A percentile compares a stretch with the other conserved stretches of the same genome.
Evolutionary conservation across 2,113 vertebrate genomes (phyloP).

Genomic region (Saccopteryx leptura): DNA sequence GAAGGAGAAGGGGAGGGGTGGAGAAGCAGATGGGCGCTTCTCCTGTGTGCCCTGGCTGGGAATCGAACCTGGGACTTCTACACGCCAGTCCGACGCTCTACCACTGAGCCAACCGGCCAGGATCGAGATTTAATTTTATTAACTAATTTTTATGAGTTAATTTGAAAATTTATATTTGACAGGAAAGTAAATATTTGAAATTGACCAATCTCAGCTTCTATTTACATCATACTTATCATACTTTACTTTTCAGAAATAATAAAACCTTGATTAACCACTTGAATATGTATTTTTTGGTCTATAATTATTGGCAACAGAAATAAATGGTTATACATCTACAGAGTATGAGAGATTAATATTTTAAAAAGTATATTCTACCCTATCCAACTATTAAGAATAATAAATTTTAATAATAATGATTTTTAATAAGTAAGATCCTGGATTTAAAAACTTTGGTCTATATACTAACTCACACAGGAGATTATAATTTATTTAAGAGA

Average conservation of each 20-base stretch:
- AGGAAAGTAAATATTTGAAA: constrained; percentile 57
- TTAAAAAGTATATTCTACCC: constrained; percentile 13
- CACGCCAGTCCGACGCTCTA: no score
- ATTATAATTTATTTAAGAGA: constrained; percentile 64
- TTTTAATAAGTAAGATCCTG: constrained; percentile 60
- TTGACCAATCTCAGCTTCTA: not conserved
- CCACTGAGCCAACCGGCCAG: no score
- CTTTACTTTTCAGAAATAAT: constrained; percentile 32
- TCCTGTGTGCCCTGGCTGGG: no score
- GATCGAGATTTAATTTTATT: not conserved
- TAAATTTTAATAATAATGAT: constrained; percentile 61
- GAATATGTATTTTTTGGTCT: constrained; percentile 15
- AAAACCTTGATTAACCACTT: constrained; percentile 48
- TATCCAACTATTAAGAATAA: constrained; percentile 46
- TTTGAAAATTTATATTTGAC: constrained; percentile 48
- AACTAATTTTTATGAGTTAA: constrained; percentile 30
- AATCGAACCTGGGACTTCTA: no score
- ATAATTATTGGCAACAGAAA: constrained; percentile 22
- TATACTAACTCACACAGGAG: not conserved
- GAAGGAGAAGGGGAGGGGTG: no score
- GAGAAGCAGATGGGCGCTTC: no score
- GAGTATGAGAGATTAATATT: constrained; percentile 38
- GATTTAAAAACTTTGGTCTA: constrained; percentile 20
- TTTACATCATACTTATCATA: constrained; percentile 55
- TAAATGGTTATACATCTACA: not conserved